Evolutionary conservation across 2,888 invertebrate genomes (phyloP).

Genomic region (Ormyrus pomaceus): DNA sequence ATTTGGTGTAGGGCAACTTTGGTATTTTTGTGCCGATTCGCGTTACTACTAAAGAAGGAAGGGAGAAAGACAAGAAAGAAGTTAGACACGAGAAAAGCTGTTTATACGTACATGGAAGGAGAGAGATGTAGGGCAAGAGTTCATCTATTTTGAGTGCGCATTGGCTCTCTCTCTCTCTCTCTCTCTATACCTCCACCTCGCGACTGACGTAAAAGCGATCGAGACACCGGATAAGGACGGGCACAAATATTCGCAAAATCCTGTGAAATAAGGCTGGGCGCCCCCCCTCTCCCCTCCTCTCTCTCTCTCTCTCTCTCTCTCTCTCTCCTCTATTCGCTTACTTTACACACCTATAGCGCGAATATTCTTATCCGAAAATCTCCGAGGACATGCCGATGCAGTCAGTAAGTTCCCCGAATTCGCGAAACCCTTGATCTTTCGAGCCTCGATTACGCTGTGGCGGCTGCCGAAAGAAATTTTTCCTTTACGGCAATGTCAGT

Average conservation of each 20-base stretch:
- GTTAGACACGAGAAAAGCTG: background rate
- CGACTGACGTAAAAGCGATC: slow-evolving; percentile 71
- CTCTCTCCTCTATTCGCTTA: no score
- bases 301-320: background rate
- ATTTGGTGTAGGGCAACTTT: slow-evolving; percentile 6
- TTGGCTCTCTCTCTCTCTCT: slow-evolving; percentile 24
- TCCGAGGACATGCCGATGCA: slow-evolving; percentile 28
- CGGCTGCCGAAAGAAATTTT: slow-evolving; percentile 20
- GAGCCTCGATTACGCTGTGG: slow-evolving; percentile 16
- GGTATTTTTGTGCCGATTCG: slow-evolving; percentile 43
- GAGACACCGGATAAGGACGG: slow-evolving; percentile 66
- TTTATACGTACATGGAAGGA: background rate
- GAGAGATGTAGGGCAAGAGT: slow-evolving; percentile 73
- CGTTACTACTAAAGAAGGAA: slow-evolving; percentile 37
- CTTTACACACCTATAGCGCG: no score
- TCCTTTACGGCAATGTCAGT: slow-evolving; percentile 8
- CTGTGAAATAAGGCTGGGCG: slow-evolving; percentile 32
- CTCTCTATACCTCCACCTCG: slow-evolving; percentile 47
- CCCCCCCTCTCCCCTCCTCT: background rate
- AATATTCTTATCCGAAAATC: slow-evolving; percentile 35
- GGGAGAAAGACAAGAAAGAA: background rate
- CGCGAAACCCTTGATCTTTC: slow-evolving; percentile 45
- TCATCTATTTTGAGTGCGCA: slow-evolving; percentile 71
- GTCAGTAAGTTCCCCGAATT: slow-evolving; percentile 29
- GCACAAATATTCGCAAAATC: slow-evolving; percentile 59